These are phyloP conservation scores for Hemibagrus guttatus DNA, from an alignment of 2,797 vertebrate species.

Conservation along the genomic window DNA sequence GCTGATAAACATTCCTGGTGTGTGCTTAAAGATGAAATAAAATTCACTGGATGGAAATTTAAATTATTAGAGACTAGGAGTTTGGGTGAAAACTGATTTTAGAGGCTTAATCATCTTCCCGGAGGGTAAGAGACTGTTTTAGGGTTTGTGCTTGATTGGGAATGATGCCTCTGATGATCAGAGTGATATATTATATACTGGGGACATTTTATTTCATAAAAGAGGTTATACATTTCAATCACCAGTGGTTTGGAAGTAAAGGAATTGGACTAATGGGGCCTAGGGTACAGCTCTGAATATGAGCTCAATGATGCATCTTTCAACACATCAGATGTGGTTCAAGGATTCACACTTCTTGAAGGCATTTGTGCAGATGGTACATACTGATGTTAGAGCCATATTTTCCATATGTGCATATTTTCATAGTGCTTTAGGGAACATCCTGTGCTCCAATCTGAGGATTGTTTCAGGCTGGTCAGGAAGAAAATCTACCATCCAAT, in stretches of 20 bases:
- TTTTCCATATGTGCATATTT: background rate
- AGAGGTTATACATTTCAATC: slow-evolving; percentile 6
- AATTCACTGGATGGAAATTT: slow-evolving; percentile 34
- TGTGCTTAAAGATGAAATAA: slow-evolving; percentile 19
- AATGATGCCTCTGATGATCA: background rate
- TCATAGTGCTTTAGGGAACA: background rate
- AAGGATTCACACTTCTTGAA: slow-evolving; percentile 32
- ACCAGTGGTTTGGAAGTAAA: slow-evolving; percentile 26
- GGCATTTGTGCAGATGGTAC: background rate
- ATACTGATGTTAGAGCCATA: background rate
- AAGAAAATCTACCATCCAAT: background rate
- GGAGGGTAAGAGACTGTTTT: slow-evolving; percentile 27
- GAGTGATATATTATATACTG: background rate
- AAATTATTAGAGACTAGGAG: slow-evolving; percentile 13
- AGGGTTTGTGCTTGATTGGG: slow-evolving; percentile 20
- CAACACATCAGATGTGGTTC: slow-evolving; percentile 14
- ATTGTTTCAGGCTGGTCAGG: background rate
- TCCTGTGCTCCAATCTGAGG: background rate
- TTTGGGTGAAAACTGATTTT: slow-evolving; percentile 44
- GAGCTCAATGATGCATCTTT: background rate
- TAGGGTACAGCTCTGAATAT: slow-evolving; percentile 8
- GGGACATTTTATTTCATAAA: slow-evolving; percentile 4
- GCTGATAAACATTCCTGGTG: slow-evolving; percentile 41
- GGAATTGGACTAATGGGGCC: background rate
- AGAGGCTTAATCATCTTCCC: slow-evolving; percentile 17